These are phyloP conservation scores for Orbicella faveolata DNA, from an alignment of 64 coral and sea anemone genomes.

Conservation along the genomic window DNA sequence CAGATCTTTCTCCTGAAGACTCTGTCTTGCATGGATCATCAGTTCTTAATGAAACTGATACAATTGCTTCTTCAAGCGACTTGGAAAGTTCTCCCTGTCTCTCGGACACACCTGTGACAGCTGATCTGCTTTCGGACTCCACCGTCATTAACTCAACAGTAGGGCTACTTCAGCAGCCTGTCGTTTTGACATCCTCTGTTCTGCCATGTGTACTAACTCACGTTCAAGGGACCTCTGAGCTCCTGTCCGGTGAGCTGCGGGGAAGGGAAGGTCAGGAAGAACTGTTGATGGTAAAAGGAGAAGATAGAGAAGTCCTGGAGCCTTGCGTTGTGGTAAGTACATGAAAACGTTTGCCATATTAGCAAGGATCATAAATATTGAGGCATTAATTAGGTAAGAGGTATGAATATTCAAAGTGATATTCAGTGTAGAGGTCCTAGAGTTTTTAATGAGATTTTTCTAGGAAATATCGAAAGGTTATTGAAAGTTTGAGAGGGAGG, in stretches of 20 bases:
- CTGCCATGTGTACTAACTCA: conserved; percentile 69
- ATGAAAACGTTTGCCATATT: too few species aligned
- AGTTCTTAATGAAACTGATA: conserved; percentile 65
- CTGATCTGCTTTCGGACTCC: conserved; percentile 67
- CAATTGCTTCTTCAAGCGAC: conserved; percentile 69
- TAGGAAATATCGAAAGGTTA: too few species aligned
- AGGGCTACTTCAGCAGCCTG: conserved; percentile 67
- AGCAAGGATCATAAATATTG: too few species aligned
- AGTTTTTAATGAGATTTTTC: too few species aligned
- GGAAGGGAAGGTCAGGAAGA: conserved; percentile 54
- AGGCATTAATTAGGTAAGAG: too few species aligned
- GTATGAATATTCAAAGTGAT: too few species aligned
- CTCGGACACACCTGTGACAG: conserved; percentile 58
- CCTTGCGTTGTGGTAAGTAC: conserved; percentile 86
- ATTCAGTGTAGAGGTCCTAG: too few species aligned
- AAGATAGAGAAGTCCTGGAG: conserved; percentile 59
- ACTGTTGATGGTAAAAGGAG: conserved; percentile 74
- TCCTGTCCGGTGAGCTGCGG: conserved; percentile 50
- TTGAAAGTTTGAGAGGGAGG: too few species aligned
- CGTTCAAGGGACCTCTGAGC: conserved; percentile 60
- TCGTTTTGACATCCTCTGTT: conserved; percentile 82
- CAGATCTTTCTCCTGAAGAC: conserved; percentile 8
- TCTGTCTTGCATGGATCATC: conserved; percentile 61
- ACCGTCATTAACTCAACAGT: conserved; percentile 73
- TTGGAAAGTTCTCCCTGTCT: conserved; percentile 69